These are phyloP conservation scores for Periophthalmodon schlosseri DNA, from an alignment of 2,113 vertebrate species.

Conservation along the genomic window DNA sequence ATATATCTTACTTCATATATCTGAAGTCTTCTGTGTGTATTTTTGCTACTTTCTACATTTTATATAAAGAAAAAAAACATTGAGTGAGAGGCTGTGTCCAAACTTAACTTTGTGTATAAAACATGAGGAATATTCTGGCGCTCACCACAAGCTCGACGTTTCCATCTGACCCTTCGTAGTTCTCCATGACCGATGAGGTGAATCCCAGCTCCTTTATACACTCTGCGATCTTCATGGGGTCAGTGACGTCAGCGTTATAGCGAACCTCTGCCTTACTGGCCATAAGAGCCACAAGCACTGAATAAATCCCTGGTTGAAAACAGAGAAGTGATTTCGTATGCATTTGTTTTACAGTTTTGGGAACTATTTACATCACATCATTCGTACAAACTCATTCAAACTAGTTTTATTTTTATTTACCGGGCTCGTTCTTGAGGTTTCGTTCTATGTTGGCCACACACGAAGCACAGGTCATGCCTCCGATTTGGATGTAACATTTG, in stretches of 20 bases:
- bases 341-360: background rate
- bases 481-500: conserved; percentile 93
- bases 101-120: too few species aligned
- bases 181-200: conserved; percentile 88
- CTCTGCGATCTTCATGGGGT: conserved; percentile 85
- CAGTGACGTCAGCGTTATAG: conserved; percentile 84
- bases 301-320: conserved; percentile 83
- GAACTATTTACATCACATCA: too few species aligned
- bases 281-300: conserved; percentile 94
- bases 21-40: too few species aligned
- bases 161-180: conserved; percentile 87
- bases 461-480: conserved; percentile 97
- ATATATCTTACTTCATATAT: too few species aligned
- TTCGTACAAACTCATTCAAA: background rate
- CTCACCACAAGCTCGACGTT: conserved; percentile 92
- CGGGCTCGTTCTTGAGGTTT: conserved; percentile 90
- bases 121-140: background rate
- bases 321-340: background rate
- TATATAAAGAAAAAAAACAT: too few species aligned
- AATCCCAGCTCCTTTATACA: conserved; percentile 93
- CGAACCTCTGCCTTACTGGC: conserved; percentile 98
- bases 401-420: conserved; percentile 66
- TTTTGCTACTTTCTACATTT: too few species aligned
- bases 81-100: too few species aligned
- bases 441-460: conserved; percentile 97